phyloP scores from a whole-genome alignment of 1,140 invertebrate genomes.

The Papilio dardanus region DNA sequence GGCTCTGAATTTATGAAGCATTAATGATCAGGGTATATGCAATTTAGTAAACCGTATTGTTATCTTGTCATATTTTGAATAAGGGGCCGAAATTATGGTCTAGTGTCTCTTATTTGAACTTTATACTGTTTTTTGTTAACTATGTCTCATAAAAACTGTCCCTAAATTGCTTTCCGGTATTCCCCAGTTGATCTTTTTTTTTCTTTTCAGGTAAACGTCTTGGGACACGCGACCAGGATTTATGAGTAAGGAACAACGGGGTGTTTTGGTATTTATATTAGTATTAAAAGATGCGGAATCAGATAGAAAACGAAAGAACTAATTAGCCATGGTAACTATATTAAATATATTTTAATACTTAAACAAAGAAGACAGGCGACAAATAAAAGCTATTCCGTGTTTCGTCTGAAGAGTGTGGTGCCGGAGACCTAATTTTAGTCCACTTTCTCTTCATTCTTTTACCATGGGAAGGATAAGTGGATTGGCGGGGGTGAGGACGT shows the following conservation, averaged over 20 bases:
- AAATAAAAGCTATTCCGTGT: too few species aligned
- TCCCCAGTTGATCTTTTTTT: not conserved
- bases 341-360: too few species aligned
- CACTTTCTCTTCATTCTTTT: too few species aligned
- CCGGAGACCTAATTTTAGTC: too few species aligned
- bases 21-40: not conserved
- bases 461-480: too few species aligned
- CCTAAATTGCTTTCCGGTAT: constrained; percentile 1
- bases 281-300: not conserved
- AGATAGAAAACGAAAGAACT: too few species aligned
- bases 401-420: too few species aligned
- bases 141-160: not conserved
- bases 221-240: not conserved
- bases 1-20: constrained; percentile 23
- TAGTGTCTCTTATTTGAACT: not conserved
- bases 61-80: not conserved
- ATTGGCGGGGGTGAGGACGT: too few species aligned
- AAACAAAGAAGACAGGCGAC: too few species aligned
- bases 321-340: too few species aligned
- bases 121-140: too few species aligned
- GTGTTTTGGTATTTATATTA: not conserved
- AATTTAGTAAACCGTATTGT: not conserved
- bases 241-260: not conserved
- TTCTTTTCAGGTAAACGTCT: not conserved
- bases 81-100: not conserved